These are phyloP conservation scores for Calonectris borealis DNA, from an alignment of 2,113 vertebrate genomes.

Conservation along the genomic window DNA sequence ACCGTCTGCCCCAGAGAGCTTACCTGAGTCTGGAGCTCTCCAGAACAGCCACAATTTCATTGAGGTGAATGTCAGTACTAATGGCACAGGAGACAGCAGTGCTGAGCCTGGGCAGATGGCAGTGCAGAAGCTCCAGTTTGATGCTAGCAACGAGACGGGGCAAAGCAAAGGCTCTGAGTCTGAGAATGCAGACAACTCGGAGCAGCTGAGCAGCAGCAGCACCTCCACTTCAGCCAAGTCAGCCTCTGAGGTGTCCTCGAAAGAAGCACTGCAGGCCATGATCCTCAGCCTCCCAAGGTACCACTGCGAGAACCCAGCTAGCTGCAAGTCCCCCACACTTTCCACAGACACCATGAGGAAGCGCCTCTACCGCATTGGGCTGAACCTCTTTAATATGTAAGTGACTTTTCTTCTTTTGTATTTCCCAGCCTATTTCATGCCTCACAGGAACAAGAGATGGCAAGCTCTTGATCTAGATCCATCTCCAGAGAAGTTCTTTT, in stretches of 20 bases:
- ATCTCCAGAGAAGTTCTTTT: background rate
- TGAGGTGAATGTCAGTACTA: background rate
- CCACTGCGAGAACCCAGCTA: slow-evolving; percentile 92
- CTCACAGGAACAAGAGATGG: background rate
- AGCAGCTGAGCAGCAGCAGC: slow-evolving; percentile 87
- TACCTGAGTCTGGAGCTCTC: background rate
- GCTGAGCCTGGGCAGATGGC: slow-evolving; percentile 20
- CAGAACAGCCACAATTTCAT: slow-evolving; percentile 39
- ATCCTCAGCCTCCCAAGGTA: slow-evolving; percentile 92
- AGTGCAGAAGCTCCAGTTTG: slow-evolving; percentile 60
- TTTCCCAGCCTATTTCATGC: background rate
- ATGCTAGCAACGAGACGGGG: slow-evolving; percentile 28
- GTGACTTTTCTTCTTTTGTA: slow-evolving; percentile 48
- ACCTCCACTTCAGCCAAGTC: slow-evolving; percentile 88
- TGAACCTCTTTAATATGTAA: slow-evolving; percentile 99
- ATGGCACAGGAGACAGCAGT: background rate
- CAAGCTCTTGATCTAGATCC: background rate
- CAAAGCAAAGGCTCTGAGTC: slow-evolving; percentile 73
- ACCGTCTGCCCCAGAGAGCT: background rate
- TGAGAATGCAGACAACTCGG: slow-evolving; percentile 80
- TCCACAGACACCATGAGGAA: slow-evolving; percentile 97
- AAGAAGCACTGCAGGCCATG: slow-evolving; percentile 93
- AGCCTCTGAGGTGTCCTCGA: slow-evolving; percentile 84
- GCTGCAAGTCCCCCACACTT: slow-evolving; percentile 93
- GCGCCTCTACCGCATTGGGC: slow-evolving; percentile 94